Percentiles rank a stretch among this genome's conserved stretches.
Conservation (phyloP, 1,140 invertebrate species). For the Pseudomyrmex dendroicus region DNA sequence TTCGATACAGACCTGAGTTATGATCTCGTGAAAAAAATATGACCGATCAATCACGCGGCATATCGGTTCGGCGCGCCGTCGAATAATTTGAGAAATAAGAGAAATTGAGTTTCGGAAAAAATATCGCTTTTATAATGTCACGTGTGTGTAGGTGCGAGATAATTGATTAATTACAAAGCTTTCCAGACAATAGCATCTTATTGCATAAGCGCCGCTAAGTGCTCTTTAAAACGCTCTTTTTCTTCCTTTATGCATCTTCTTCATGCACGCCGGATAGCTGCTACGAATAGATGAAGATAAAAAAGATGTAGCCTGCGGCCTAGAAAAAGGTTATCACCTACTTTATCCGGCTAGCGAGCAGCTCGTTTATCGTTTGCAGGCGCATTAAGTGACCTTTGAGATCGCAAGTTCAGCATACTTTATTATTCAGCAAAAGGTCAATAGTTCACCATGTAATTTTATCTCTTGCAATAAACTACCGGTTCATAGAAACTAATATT, state of each 20-base stretch:
- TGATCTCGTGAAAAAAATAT: conserved; percentile 23
- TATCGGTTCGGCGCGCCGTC: background rate
- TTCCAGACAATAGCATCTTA: conserved; percentile 63
- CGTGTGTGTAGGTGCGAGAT: background rate
- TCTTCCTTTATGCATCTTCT: background rate
- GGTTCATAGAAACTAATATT: background rate
- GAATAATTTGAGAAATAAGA: conserved; percentile 18
- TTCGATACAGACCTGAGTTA: conserved; percentile 31
- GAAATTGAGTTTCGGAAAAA: background rate
- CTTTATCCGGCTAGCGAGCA: conserved; percentile 41
- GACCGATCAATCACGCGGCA: conserved; percentile 11
- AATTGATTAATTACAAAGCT: conserved; percentile 69
- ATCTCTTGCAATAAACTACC: background rate
- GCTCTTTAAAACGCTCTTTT: conserved; percentile 42
- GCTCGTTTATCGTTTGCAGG: conserved; percentile 28
- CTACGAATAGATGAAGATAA: conserved; percentile 39
- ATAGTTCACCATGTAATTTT: conserved; percentile 50
- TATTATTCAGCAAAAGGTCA: conserved; percentile 58
- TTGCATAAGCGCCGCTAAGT: conserved; percentile 71
- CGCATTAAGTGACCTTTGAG: conserved; percentile 60
- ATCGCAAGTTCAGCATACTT: conserved; percentile 56
- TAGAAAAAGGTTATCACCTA: conserved; percentile 58
- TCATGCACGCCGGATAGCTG: background rate
- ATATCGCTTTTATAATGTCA: conserved; percentile 18
- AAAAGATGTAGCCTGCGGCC: conserved; percentile 42